These are phyloP conservation scores for Chelon auratus DNA, from an alignment of 2,797 vertebrate genomes.

Conservation along the genomic window DNA sequence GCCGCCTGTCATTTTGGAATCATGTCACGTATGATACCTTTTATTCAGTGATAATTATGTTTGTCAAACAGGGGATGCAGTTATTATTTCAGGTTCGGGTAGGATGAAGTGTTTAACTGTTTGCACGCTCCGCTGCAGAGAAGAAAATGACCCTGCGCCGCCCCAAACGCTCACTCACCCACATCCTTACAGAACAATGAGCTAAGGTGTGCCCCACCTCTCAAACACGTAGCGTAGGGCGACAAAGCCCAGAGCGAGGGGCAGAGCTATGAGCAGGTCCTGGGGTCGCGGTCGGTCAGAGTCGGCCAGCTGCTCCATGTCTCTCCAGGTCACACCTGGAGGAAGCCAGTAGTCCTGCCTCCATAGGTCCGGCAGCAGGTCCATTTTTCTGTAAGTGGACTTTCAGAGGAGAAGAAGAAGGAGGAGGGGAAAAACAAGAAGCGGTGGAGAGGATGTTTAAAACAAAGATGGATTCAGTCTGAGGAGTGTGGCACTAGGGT, in stretches of 20 bases:
- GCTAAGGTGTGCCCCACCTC: constrained; percentile 77
- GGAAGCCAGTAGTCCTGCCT: constrained; percentile 90
- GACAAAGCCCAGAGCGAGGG: constrained; percentile 85
- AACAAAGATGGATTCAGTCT: neutral
- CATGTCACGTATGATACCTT: no score
- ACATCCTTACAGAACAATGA: constrained; percentile 14
- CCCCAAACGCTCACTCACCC: neutral
- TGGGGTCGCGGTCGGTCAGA: constrained; percentile 79
- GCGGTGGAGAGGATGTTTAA: neutral
- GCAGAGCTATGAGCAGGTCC: constrained; percentile 85
- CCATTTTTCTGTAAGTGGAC: constrained; percentile 79
- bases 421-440: neutral
- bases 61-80: neutral
- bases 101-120: neutral
- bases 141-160: neutral
- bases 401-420: neutral
- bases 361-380: constrained; percentile 85
- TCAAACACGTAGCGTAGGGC: constrained; percentile 85
- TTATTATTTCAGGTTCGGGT: neutral
- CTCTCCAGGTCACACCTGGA: constrained; percentile 89
- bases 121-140: neutral
- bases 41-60: no score
- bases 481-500: neutral
- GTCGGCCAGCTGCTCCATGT: constrained; percentile 86
- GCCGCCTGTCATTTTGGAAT: neutral